Conservation (phyloP, 1,140 invertebrate species). For the Dendroctonus valens region DNA sequence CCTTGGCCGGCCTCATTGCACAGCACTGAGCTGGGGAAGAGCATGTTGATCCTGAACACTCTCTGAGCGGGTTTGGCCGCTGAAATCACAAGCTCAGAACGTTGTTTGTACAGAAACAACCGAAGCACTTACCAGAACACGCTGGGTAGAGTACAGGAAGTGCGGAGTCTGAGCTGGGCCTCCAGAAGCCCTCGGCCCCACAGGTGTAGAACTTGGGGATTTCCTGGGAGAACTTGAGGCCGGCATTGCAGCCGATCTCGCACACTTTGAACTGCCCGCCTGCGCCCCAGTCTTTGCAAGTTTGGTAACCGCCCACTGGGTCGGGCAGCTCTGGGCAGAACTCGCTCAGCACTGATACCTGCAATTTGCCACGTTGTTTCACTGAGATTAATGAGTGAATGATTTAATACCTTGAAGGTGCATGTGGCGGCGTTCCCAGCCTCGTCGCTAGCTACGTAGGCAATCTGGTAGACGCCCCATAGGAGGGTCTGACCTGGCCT, state of each 20-base stretch:
- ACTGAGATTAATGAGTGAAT: neutral
- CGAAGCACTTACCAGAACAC: conserved; percentile 70
- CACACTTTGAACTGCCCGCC: conserved; percentile 93
- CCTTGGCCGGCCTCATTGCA: conserved; percentile 93
- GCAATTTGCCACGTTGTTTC: neutral
- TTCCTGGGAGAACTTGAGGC: conserved; percentile 83
- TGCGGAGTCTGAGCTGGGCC: conserved; percentile 77
- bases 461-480: conserved; percentile 91
- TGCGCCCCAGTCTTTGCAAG: conserved; percentile 94
- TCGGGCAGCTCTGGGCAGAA: conserved; percentile 85
- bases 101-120: neutral
- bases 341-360: conserved; percentile 83
- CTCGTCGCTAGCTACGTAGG: conserved; percentile 90
- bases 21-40: conserved; percentile 89
- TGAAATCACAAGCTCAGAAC: conserved; percentile 46
- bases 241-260: conserved; percentile 83
- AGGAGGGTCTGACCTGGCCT: conserved; percentile 86
- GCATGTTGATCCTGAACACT: conserved; percentile 89
- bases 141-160: conserved; percentile 84
- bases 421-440: conserved; percentile 89
- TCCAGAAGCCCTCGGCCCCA: conserved; percentile 94
- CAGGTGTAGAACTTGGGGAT: conserved; percentile 95
- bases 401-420: conserved; percentile 68
- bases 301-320: conserved; percentile 85
- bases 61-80: conserved; percentile 81